phyloP scores from a whole-genome alignment of 2,888 invertebrate genomes.

The Hemistola chrysoprasaria region DNA sequence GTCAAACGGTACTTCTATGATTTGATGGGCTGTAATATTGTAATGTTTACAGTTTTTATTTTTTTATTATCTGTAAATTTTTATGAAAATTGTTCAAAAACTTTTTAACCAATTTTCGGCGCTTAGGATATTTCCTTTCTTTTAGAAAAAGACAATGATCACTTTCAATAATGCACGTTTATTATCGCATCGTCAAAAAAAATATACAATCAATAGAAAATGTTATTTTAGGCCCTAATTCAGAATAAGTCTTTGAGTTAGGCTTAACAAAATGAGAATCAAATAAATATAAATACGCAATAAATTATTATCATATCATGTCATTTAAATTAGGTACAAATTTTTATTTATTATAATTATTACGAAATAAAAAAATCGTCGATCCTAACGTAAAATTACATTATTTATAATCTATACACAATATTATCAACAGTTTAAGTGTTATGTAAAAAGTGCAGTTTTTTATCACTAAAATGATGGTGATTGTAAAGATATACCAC shows the following conservation, averaged over 20 bases:
- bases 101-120: too few species aligned
- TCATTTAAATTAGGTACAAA: slow-evolving; percentile 25
- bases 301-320: slow-evolving; percentile 26
- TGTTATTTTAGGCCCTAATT: slow-evolving; percentile 31
- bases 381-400: slow-evolving; percentile 62
- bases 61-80: too few species aligned
- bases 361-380: slow-evolving; percentile 42
- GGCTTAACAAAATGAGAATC: slow-evolving; percentile 30
- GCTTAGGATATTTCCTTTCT: too few species aligned
- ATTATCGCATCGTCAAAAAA: slow-evolving; percentile 72
- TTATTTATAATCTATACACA: slow-evolving; percentile 63
- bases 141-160: slow-evolving; percentile 19
- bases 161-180: slow-evolving; percentile 67
- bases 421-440: slow-evolving; percentile 72
- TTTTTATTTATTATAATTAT: slow-evolving; percentile 30
- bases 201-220: slow-evolving; percentile 36
- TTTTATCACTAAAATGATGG: slow-evolving; percentile 36
- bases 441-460: slow-evolving; percentile 77
- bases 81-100: too few species aligned
- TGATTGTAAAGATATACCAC: slow-evolving; percentile 8
- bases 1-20: too few species aligned
- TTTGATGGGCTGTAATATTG: too few species aligned
- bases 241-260: slow-evolving; percentile 33
- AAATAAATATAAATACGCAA: slow-evolving; percentile 19
- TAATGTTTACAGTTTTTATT: too few species aligned